Evolutionary conservation across 2,888 invertebrate genomes (phyloP).

Genomic region (Syritta pipiens): DNA sequence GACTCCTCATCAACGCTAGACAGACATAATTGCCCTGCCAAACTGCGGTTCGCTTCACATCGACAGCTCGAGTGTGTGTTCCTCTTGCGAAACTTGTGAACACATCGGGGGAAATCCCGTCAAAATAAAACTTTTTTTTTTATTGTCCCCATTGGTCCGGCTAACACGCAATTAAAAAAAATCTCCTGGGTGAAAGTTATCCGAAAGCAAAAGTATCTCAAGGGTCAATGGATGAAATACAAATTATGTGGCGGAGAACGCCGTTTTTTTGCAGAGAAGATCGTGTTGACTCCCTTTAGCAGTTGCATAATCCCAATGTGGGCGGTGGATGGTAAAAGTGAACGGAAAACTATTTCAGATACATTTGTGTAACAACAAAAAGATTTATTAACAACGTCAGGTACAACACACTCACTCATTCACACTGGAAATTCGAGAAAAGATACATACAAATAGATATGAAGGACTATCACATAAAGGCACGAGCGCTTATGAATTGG

Average conservation of each 20-base stretch:
- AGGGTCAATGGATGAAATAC: background rate
- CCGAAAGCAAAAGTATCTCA: background rate
- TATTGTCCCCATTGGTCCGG: background rate
- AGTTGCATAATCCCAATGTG: background rate
- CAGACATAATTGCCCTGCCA: background rate
- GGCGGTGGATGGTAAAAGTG: too few species aligned
- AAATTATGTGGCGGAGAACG: background rate
- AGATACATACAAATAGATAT: constrained; percentile 31
- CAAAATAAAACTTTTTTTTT: background rate
- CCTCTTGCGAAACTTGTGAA: constrained; percentile 22
- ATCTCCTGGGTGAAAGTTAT: constrained; percentile 16
- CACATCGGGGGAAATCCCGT: background rate
- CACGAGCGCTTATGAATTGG: constrained; percentile 39
- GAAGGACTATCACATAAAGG: constrained; percentile 60
- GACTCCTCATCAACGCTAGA: background rate
- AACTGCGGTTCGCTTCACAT: background rate
- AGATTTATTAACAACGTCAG: constrained; percentile 67
- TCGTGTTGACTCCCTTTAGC: background rate
- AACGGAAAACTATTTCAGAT: background rate
- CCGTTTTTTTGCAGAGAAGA: too few species aligned
- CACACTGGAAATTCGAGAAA: constrained; percentile 25
- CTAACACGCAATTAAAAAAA: constrained; percentile 3
- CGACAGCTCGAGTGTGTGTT: background rate
- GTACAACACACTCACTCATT: constrained; percentile 60
- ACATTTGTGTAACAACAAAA: constrained; percentile 37